phyloP scores from a whole-genome alignment of 2,888 invertebrate species.

The Nemurella pictetii region DNA sequence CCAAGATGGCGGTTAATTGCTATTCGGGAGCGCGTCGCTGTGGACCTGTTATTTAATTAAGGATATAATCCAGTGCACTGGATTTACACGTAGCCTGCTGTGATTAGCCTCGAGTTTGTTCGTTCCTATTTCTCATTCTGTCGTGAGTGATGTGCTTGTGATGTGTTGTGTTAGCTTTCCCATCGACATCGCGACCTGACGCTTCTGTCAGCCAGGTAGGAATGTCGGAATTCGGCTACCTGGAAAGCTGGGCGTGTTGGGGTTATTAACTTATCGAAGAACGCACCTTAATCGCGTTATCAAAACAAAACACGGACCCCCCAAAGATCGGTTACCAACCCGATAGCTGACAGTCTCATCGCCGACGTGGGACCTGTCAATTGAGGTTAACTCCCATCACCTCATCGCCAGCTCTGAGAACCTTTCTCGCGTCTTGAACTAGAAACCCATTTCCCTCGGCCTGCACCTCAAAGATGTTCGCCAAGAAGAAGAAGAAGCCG shows the following conservation, averaged over 20 bases:
- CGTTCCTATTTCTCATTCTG: neutral
- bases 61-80: neutral
- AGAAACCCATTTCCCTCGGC: conserved; percentile 17
- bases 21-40: conserved; percentile 35
- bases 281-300: neutral
- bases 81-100: neutral
- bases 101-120: neutral
- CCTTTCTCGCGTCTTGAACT: neutral
- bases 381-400: neutral
- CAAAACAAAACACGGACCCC: neutral
- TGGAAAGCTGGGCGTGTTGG: conserved; percentile 26
- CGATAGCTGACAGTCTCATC: neutral
- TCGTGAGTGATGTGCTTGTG: neutral
- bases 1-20: conserved; percentile 40
- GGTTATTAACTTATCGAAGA: neutral
- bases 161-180: neutral
- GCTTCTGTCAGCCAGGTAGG: neutral
- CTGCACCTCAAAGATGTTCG: conserved; percentile 68
- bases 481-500: conserved; percentile 95
- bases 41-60: conserved; percentile 26
- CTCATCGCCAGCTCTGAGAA: neutral
- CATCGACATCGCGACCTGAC: neutral
- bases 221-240: conserved; percentile 23
- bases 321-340: neutral
- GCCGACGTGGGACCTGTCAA: neutral